Evolutionary conservation across 2,888 invertebrate species (phyloP).

Genomic region (Acronicta psi): DNA sequence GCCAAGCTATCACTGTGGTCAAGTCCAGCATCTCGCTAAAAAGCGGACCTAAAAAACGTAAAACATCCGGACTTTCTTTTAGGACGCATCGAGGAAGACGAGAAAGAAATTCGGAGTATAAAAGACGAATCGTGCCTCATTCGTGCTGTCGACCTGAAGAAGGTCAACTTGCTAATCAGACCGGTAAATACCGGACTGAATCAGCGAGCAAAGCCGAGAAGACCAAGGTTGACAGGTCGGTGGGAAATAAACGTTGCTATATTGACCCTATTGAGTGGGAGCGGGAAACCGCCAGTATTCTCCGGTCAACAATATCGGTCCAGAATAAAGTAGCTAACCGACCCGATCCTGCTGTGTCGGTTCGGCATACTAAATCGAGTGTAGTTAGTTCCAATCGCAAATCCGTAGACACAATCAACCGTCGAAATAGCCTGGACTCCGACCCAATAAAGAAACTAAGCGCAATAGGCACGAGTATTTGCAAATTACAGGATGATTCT

Average conservation of each 20-base stretch:
- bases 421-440: constrained; percentile 67
- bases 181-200: constrained; percentile 80
- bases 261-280: constrained; percentile 88
- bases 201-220: constrained; percentile 80
- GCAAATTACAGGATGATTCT: constrained; percentile 77
- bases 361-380: constrained; percentile 78
- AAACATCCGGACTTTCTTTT: constrained; percentile 85
- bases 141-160: constrained; percentile 82
- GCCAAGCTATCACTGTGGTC: constrained; percentile 83
- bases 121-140: constrained; percentile 78
- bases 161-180: constrained; percentile 61
- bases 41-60: constrained; percentile 83
- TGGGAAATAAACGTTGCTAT: constrained; percentile 87
- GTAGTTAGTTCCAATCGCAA: constrained; percentile 66
- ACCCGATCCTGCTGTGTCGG: constrained; percentile 66
- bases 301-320: constrained; percentile 83
- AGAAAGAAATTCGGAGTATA: constrained; percentile 83
- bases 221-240: constrained; percentile 81
- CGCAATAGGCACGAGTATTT: constrained; percentile 83
- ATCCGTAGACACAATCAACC: constrained; percentile 66
- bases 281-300: constrained; percentile 88
- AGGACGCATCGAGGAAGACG: constrained; percentile 83
- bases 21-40: constrained; percentile 80
- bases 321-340: constrained; percentile 77
- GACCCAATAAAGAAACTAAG: constrained; percentile 82